Percentiles rank a stretch among this genome's conserved stretches.
These are phyloP conservation scores for Epizoanthus scotinus DNA, from an alignment of 92 coral and sea anemone genomes.

Conservation along the genomic window DNA sequence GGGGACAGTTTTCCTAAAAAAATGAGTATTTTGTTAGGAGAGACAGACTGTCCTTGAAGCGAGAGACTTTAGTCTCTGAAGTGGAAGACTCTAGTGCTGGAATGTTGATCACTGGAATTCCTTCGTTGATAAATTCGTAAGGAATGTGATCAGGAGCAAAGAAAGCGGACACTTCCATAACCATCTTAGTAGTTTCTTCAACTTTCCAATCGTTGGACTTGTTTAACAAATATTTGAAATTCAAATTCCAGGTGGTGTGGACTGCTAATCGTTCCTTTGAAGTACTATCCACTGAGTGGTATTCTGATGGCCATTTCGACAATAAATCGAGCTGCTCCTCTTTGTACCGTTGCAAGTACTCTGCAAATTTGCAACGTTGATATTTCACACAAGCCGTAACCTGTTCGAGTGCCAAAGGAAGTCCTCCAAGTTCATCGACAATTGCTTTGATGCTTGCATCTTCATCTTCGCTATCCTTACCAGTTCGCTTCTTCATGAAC, in stretches of 20 bases:
- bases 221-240: constrained; percentile 59
- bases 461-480: constrained; percentile 22
- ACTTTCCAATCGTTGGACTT: constrained; percentile 51
- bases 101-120: constrained; percentile 48
- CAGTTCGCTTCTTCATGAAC: constrained; percentile 55
- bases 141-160: constrained; percentile 81
- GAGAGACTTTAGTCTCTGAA: too few species aligned
- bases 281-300: constrained; percentile 45
- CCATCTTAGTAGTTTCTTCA: constrained; percentile 52
- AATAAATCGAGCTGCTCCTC: constrained; percentile 53
- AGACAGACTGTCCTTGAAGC: constrained; percentile 57
- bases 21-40: constrained; percentile 85
- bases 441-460: constrained; percentile 32
- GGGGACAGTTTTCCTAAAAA: constrained; percentile 58
- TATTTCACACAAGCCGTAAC: constrained; percentile 71
- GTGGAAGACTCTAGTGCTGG: constrained; percentile 32
- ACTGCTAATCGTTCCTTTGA: constrained; percentile 74
- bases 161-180: constrained; percentile 66
- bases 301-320: constrained; percentile 48
- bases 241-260: constrained; percentile 80
- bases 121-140: constrained; percentile 74
- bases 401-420: constrained; percentile 88
- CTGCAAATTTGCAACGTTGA: constrained; percentile 43
- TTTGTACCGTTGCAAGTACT: constrained; percentile 59
- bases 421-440: constrained; percentile 71